These are phyloP conservation scores for Nasonovia ribisnigri DNA, from an alignment of 2,888 invertebrate species.

Conservation along the genomic window DNA sequence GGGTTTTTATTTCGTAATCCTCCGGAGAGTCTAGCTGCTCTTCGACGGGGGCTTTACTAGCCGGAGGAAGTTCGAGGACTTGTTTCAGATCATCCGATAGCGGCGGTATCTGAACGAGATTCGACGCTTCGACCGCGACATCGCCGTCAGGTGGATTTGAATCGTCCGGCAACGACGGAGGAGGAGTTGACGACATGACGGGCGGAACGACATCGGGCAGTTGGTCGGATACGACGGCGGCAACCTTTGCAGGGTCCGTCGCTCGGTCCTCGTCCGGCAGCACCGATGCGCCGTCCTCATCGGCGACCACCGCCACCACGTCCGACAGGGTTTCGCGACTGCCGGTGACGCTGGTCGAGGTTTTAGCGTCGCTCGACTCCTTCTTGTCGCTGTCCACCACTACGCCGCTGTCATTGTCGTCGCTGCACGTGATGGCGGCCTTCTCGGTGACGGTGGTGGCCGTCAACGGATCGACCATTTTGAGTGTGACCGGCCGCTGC, in stretches of 20 bases:
- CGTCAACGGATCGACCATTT: slow-evolving; percentile 29
- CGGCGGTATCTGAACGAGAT: background rate
- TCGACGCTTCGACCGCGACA: background rate
- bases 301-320: background rate
- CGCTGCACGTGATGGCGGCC: background rate
- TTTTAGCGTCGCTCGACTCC: slow-evolving; percentile 41
- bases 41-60: background rate
- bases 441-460: background rate
- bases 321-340: slow-evolving; percentile 57
- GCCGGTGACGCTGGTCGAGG: slow-evolving; percentile 37
- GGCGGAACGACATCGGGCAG: background rate
- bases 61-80: slow-evolving; percentile 34
- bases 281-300: slow-evolving; percentile 35
- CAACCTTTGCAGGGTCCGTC: background rate
- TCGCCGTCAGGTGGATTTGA: background rate
- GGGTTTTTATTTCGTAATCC: slow-evolving; percentile 57
- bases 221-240: background rate
- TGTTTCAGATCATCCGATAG: slow-evolving; percentile 55
- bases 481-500: slow-evolving; percentile 53
- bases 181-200: background rate
- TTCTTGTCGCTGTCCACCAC: slow-evolving; percentile 55
- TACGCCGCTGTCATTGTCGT: slow-evolving; percentile 51
- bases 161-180: background rate
- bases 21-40: slow-evolving; percentile 35
- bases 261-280: background rate